Percentiles rank a stretch among this genome's conserved stretches.
Conservation (phyloP, 2,797 vertebrate genomes). For the Galago senegalensis region DNA sequence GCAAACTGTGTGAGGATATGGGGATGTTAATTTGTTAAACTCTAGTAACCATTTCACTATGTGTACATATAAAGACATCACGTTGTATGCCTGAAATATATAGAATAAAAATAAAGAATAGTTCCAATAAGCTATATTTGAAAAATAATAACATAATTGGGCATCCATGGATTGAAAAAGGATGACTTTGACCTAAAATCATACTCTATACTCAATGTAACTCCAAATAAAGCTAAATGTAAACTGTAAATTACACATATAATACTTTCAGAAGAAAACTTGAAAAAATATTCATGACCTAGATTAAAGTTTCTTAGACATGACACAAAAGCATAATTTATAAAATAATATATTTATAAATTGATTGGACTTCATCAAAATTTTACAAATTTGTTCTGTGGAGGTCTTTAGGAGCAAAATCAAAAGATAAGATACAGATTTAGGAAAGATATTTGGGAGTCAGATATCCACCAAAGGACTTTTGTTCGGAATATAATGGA, state of each 20-base stretch:
- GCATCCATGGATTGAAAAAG: not conserved
- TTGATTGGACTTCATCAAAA: not conserved
- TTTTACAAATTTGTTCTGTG: not conserved
- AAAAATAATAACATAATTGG: not conserved
- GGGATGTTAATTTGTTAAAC: not conserved
- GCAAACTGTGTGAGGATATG: not conserved
- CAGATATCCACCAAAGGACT: not conserved
- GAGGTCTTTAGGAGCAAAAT: not conserved
- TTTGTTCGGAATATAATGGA: not conserved
- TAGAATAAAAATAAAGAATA: not conserved
- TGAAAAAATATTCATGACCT: not conserved
- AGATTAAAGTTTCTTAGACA: not conserved
- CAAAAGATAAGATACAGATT: not conserved
- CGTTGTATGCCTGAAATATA: not conserved
- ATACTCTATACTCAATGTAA: not conserved
- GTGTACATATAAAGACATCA: not conserved
- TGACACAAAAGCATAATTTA: not conserved
- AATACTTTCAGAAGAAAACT: not conserved
- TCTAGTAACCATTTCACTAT: not conserved
- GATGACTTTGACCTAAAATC: not conserved
- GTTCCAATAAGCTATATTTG: not conserved
- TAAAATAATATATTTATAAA: constrained; percentile 22
- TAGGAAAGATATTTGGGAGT: not conserved
- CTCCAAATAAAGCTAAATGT: not conserved
- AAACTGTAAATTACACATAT: not conserved